These are phyloP conservation scores for Periparus ater DNA, from an alignment of 2,797 vertebrate genomes.

Conservation along the genomic window DNA sequence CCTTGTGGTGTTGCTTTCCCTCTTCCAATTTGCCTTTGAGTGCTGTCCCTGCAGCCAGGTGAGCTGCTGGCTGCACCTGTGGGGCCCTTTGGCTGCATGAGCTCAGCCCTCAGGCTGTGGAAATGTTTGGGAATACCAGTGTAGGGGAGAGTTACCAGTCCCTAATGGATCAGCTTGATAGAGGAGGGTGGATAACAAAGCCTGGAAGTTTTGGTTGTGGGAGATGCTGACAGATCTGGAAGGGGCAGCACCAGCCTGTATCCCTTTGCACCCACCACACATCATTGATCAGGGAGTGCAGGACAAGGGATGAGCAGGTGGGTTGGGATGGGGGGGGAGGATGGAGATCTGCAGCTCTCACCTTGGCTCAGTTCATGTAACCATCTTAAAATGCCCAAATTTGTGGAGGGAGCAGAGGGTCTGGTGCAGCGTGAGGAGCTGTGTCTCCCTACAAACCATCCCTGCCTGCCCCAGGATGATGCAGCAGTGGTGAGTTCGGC, in stretches of 20 bases:
- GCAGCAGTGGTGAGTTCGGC: neutral
- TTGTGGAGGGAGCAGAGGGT: neutral
- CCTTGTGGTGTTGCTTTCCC: neutral
- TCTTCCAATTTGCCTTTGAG: neutral
- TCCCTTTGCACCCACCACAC: accelerated
- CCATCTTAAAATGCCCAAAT: neutral
- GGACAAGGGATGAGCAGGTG: neutral
- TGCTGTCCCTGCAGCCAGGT: neutral
- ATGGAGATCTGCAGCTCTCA: accelerated
- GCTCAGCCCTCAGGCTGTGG: neutral
- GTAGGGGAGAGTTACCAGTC: neutral
- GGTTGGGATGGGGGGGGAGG: neutral
- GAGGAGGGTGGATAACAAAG: neutral
- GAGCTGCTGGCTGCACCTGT: neutral
- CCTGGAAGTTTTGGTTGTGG: neutral
- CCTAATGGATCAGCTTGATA: accelerated
- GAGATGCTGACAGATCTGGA: neutral
- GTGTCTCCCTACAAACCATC: neutral
- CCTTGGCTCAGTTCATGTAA: accelerated
- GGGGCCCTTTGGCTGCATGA: neutral
- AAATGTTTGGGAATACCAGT: neutral
- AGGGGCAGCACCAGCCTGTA: neutral
- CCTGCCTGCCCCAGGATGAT: neutral
- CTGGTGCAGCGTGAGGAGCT: neutral
- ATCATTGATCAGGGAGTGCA: accelerated